phyloP scores from a whole-genome alignment of 2,888 invertebrate genomes.

The Drosophila pegasa region DNA sequence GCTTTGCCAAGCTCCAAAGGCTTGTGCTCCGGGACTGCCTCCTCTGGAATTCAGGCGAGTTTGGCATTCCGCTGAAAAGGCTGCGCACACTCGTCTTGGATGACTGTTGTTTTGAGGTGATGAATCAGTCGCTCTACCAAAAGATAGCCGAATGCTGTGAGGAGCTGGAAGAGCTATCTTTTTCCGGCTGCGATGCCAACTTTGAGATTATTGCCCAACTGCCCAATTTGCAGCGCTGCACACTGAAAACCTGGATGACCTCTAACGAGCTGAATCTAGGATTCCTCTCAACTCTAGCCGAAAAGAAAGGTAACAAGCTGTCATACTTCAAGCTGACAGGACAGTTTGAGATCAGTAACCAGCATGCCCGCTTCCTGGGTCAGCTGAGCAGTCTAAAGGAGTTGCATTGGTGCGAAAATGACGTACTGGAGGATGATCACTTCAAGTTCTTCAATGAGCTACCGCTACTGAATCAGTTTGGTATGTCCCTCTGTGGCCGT shows the following conservation, averaged over 20 bases:
- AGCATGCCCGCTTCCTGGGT: conserved; percentile 62
- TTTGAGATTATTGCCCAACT: conserved; percentile 65
- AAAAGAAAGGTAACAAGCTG: conserved; percentile 47
- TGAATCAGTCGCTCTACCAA: conserved; percentile 62
- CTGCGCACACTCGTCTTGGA: conserved; percentile 52
- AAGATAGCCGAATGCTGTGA: conserved; percentile 65
- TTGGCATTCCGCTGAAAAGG: conserved; percentile 57
- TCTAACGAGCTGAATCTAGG: conserved; percentile 66
- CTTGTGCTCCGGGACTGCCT: conserved; percentile 65
- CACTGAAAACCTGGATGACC: conserved; percentile 64
- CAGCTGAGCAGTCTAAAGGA: conserved; percentile 54
- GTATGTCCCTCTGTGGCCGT: conserved; percentile 45
- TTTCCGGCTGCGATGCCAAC: conserved; percentile 69
- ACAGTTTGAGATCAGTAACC: conserved; percentile 58
- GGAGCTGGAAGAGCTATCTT: conserved; percentile 58
- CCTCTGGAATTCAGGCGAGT: conserved; percentile 68
- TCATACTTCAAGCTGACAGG: conserved; percentile 56
- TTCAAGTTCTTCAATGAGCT: conserved; percentile 62
- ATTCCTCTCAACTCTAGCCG: conserved; percentile 52
- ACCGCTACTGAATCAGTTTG: conserved; percentile 30
- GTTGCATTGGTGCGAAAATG: conserved; percentile 55
- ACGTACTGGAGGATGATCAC: conserved; percentile 64
- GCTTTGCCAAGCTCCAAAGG: conserved; percentile 50
- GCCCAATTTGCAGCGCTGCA: conserved; percentile 59
- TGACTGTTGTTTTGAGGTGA: conserved; percentile 71